Evolutionary conservation across 2,113 vertebrate genomes (phyloP).

Genomic region (Rhadina sibilatrix): DNA sequence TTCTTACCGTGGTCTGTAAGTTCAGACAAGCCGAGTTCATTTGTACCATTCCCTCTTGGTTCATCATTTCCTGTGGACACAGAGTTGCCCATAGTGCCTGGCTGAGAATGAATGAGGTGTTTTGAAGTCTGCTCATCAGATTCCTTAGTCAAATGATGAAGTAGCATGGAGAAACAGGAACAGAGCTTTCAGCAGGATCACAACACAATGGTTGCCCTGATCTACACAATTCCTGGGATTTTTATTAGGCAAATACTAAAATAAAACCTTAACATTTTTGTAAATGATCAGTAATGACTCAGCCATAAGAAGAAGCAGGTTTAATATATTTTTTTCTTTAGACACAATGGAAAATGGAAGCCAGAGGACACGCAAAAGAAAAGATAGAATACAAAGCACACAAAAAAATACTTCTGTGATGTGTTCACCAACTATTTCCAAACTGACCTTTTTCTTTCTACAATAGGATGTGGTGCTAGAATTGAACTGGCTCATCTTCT

Average conservation of each 20-base stretch:
- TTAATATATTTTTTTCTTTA: neutral
- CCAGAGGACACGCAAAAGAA: neutral
- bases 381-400: neutral
- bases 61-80: neutral
- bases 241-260: neutral
- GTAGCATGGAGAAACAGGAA: neutral
- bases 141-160: slow-evolving; percentile 58
- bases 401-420: neutral
- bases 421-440: neutral
- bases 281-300: neutral
- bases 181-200: neutral
- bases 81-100: neutral
- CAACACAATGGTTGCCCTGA: neutral
- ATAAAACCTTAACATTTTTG: neutral
- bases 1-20: slow-evolving; percentile 64
- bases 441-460: neutral
- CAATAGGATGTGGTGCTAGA: neutral
- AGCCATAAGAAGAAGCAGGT: neutral
- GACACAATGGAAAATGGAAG: neutral
- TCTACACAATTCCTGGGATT: neutral
- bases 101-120: slow-evolving; percentile 15
- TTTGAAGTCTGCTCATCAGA: slow-evolving; percentile 21
- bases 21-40: slow-evolving; percentile 12
- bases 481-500: neutral
- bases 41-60: neutral